A percentile compares a stretch with the other conserved stretches of the same genome.
These are phyloP conservation scores for Edolisoma coerulescens DNA, from an alignment of 2,113 vertebrate genomes.

Conservation along the genomic window DNA sequence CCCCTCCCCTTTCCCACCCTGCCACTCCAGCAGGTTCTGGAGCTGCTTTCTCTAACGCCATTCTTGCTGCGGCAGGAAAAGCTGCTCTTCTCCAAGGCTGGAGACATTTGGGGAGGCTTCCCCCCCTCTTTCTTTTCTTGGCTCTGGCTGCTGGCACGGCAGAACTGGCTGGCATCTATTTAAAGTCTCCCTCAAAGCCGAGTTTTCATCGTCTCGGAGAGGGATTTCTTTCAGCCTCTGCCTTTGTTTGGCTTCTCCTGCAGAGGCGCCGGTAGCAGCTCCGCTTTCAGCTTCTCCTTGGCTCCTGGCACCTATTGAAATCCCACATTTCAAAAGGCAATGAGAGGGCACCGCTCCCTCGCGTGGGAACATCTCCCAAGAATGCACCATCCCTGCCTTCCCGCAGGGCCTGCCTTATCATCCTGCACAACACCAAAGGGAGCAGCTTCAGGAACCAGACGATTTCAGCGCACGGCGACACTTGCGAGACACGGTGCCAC, in stretches of 20 bases:
- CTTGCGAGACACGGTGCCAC: rapidly evolving
- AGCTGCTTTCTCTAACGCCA: neutral
- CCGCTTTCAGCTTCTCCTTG: neutral
- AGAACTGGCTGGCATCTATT: slow-evolving; percentile 46
- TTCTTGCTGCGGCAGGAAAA: neutral
- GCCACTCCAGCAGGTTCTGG: neutral
- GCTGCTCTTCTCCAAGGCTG: neutral
- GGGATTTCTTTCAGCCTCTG: slow-evolving; percentile 6
- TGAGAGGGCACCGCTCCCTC: neutral
- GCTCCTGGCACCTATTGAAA: neutral
- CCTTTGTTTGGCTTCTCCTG: slow-evolving; percentile 7
- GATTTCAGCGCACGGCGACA: rapidly evolving
- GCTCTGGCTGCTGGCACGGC: neutral
- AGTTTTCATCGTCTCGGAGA: slow-evolving; percentile 16
- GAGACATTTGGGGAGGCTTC: neutral
- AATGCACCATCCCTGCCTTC: neutral
- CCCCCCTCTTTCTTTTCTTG: neutral
- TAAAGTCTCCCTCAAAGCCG: slow-evolving; percentile 59
- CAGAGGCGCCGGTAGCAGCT: slow-evolving; percentile 17
- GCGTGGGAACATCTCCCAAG: rapidly evolving
- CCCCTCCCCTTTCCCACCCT: neutral
- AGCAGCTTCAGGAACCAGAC: neutral
- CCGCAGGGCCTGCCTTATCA: neutral
- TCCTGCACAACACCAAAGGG: neutral
- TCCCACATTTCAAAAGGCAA: neutral